Conservation (phyloP, 2,888 invertebrate genomes). For the Octonoba sinensis region DNA sequence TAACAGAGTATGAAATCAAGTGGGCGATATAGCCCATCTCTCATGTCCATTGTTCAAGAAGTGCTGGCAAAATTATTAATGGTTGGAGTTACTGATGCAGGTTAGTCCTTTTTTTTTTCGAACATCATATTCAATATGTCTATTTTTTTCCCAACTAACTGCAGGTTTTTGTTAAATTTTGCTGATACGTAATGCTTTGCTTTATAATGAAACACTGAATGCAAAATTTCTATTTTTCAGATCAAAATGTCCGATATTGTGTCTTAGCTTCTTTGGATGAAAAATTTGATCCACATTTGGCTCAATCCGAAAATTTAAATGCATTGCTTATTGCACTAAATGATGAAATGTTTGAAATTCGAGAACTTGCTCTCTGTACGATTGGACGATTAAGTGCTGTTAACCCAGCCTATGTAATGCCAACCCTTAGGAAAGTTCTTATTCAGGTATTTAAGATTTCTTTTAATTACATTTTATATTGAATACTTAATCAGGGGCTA, state of each 20-base stretch:
- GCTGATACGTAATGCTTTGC: neutral
- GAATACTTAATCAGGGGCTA: too few species aligned
- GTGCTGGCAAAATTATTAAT: slow-evolving; percentile 91
- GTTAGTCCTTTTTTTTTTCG: slow-evolving; percentile 69
- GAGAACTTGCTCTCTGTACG: slow-evolving; percentile 93
- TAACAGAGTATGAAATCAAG: slow-evolving; percentile 55
- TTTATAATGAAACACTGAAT: neutral
- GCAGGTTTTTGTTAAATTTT: neutral
- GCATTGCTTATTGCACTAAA: slow-evolving; percentile 94
- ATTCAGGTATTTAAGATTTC: slow-evolving; percentile 75
- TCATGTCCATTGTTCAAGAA: slow-evolving; percentile 89
- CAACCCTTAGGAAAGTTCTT: slow-evolving; percentile 90
- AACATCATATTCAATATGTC: too few species aligned
- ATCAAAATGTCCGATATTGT: slow-evolving; percentile 92
- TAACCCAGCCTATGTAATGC: slow-evolving; percentile 99
- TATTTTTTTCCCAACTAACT: neutral
- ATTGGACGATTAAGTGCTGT: slow-evolving; percentile 91
- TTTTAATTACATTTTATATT: neutral
- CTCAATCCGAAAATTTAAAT: slow-evolving; percentile 94
- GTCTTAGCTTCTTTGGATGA: slow-evolving; percentile 91
- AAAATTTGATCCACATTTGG: slow-evolving; percentile 93
- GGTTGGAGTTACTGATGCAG: slow-evolving; percentile 93
- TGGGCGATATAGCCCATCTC: slow-evolving; percentile 76
- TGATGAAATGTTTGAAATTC: slow-evolving; percentile 96
- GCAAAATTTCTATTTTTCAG: slow-evolving; percentile 71